Evolutionary conservation across 1,140 invertebrate species (phyloP), one percentile per base, ranked within the genome.

Genomic region (Brachionus calyciflorus): DNA sequence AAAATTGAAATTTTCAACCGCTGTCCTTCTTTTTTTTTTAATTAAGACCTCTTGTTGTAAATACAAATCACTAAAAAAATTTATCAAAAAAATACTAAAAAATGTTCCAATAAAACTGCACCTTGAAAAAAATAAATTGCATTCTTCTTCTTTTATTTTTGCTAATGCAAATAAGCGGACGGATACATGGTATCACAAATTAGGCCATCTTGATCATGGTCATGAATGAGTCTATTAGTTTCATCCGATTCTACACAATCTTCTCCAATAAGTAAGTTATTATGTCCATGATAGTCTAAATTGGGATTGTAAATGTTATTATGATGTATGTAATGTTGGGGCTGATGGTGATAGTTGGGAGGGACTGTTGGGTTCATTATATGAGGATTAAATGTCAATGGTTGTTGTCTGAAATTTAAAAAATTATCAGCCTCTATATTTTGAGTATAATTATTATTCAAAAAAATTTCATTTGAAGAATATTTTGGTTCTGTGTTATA

Each of bases 1-100:
- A 49, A 14, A 53, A 53, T 53, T 53, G 51, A 60, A 60, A 60
- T 60, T 60, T 60, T 60, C 55, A 17, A 60, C 37, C 30, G 14
- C 30, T 30, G n/a, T 60, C 17, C 37, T 60, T 60, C 37, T 49
- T 49, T 49, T n/a, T 21, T 17, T 49, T 49, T 49, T 49, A 17
- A n/a, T n/a, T n/a, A n/a, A n/a, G n/a, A n/a, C n/a, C n/a, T 49
- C 19, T 6, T 49, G 12, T 49, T 49, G 17, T 17, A 49, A 19
- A 41, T 6, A 17, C 10, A 40, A 60, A 60, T 26, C 26, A 26
- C 24, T 21, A 37, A 33, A 60, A n/a, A n/a, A n/a, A n/a, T n/a
- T n/a, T n/a, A n/a, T n/a, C n/a, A n/a, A n/a, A n/a, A n/a, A n/a
- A n/a, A n/a, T n/a, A n/a, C 55, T 33, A 28, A 33, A 37, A 60